A percentile compares a stretch with the other conserved stretches of the same genome.
These are phyloP conservation scores for Albula glossodonta DNA, from an alignment of 2,113 vertebrate species.

Conservation along the genomic window DNA sequence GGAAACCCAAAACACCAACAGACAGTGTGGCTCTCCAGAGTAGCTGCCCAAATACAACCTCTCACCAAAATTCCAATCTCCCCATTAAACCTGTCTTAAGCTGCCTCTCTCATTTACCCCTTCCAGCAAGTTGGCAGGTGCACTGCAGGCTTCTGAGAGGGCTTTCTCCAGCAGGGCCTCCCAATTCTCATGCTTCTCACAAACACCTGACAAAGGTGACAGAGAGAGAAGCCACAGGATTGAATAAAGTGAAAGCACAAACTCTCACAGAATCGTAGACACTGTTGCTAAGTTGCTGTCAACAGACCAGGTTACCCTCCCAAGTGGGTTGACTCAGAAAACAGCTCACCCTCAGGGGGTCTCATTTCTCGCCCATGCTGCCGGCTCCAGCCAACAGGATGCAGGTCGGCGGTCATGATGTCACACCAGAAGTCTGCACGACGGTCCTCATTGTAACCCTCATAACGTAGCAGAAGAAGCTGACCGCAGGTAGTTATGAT, in stretches of 20 bases:
- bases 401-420: conserved; percentile 88
- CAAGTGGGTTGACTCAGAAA: background rate
- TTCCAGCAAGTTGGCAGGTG: conserved; percentile 87
- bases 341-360: conserved; percentile 86
- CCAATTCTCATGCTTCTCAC: conserved; percentile 86
- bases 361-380: conserved; percentile 86
- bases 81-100: background rate
- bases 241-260: background rate
- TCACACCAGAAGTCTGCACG: conserved; percentile 97
- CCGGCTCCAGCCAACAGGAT: conserved; percentile 90
- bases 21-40: no score
- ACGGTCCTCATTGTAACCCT: conserved; percentile 91
- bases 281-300: no score
- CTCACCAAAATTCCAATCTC: background rate
- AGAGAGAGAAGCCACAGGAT: conserved; percentile 29
- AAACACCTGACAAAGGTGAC: conserved; percentile 74
- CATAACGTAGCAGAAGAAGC: conserved; percentile 89
- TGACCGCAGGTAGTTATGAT: conserved; percentile 95
- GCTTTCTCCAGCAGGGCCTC: conserved; percentile 79
- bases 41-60: background rate
- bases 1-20: no score
- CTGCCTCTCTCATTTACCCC: conserved; percentile 72
- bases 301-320: no score
- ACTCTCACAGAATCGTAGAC: background rate
- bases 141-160: conserved; percentile 81